A percentile compares a stretch with the other conserved stretches of the same genome.
Evolutionary conservation across 2,888 invertebrate species (phyloP).

Genomic region (Oscheius onirici): DNA sequence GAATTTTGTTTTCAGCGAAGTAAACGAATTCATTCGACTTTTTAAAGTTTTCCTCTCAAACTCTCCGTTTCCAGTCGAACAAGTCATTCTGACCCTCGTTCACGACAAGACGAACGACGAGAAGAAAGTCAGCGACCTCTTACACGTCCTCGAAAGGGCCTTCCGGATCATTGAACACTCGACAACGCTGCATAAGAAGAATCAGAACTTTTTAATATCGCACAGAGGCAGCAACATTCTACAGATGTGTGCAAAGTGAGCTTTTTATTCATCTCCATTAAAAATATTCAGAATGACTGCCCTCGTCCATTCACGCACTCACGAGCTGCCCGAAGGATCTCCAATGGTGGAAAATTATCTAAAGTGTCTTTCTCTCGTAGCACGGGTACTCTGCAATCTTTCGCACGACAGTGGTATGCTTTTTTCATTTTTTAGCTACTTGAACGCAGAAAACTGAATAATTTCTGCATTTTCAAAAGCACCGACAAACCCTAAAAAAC

Average conservation of each 20-base stretch:
- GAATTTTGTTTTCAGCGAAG: background rate
- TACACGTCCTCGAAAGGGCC: conserved; percentile 58
- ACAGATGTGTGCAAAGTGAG: conserved; percentile 53
- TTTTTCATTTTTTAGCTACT: background rate
- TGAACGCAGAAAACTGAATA: background rate
- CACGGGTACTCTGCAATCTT: conserved; percentile 62
- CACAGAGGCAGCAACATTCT: conserved; percentile 59
- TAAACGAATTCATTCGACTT: background rate
- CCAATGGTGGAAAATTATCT: conserved; percentile 34
- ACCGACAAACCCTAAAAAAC: too few relatives aligned
- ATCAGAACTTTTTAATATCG: conserved; percentile 63
- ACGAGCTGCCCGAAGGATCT: conserved; percentile 32
- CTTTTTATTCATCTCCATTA: background rate
- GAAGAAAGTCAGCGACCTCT: background rate
- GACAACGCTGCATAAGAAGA: conserved; percentile 60
- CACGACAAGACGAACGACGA: conserved; percentile 13
- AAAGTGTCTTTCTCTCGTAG: conserved; percentile 51
- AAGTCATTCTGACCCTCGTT: conserved; percentile 25
- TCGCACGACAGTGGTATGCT: conserved; percentile 62
- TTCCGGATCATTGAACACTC: conserved; percentile 65
- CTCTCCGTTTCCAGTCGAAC: conserved; percentile 38
- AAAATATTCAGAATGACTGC: conserved; percentile 34
- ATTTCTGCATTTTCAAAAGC: too few relatives aligned
- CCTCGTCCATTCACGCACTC: conserved; percentile 30
- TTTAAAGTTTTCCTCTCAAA: background rate